Conservation (phyloP, 2,797 vertebrate genomes). For the Avahi laniger region DNA sequence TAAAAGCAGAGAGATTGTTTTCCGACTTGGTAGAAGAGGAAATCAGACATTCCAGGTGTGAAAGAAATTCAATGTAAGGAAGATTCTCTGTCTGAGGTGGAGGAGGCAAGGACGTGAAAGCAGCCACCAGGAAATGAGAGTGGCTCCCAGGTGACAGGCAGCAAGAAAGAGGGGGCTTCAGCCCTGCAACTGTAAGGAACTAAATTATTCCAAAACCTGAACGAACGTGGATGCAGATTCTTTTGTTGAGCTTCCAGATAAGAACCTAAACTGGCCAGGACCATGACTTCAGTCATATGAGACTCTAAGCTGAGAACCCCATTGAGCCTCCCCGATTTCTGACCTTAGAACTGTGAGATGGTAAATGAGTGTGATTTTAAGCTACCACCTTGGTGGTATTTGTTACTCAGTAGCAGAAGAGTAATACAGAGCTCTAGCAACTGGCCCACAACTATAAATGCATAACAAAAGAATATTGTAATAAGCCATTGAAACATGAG, state of each 20-base stretch:
- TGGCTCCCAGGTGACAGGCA: fast-evolving
- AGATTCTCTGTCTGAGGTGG: not conserved
- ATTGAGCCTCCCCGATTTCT: not conserved
- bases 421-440: not conserved
- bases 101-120: not conserved
- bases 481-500: not conserved
- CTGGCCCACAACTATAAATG: not conserved
- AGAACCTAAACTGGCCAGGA: not conserved
- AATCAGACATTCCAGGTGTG: not conserved
- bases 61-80: not conserved
- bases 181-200: fast-evolving
- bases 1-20: not conserved
- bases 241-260: not conserved
- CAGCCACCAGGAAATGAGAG: not conserved
- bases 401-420: not conserved
- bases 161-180: not conserved
- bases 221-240: not conserved
- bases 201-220: not conserved
- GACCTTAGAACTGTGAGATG: not conserved
- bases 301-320: not conserved
- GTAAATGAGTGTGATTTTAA: not conserved
- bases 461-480: not conserved
- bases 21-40: not conserved
- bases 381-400: not conserved
- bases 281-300: not conserved